A percentile compares a stretch with the other conserved stretches of the same genome.
These are phyloP conservation scores for Melanocharis versteri DNA, from an alignment of 2,113 vertebrate genomes.

Conservation along the genomic window DNA sequence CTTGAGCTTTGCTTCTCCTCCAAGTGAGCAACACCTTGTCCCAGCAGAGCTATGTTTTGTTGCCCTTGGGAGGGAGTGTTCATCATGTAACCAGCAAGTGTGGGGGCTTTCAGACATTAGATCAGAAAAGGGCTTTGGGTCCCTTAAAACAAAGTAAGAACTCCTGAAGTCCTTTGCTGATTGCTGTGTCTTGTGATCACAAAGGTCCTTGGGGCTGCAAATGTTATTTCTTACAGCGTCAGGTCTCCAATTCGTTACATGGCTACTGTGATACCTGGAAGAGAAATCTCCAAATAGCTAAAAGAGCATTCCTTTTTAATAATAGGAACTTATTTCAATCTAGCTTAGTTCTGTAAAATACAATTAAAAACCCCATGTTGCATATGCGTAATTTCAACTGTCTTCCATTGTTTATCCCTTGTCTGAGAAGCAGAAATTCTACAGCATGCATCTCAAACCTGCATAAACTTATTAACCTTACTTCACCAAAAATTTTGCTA, in stretches of 20 bases:
- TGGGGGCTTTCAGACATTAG: background rate
- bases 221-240: background rate
- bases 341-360: background rate
- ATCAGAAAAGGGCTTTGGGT: background rate
- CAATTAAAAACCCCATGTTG: background rate
- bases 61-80: background rate
- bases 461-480: background rate
- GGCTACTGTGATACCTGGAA: background rate
- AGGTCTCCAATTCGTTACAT: background rate
- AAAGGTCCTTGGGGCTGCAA: background rate
- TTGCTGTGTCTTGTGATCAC: background rate
- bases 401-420: background rate
- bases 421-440: background rate
- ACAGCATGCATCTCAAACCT: background rate
- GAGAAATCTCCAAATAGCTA: background rate
- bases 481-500: background rate
- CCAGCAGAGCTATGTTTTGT: background rate
- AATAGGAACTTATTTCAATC: background rate
- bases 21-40: rapidly evolving
- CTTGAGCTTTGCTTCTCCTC: rapidly evolving
- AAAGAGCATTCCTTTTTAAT: background rate
- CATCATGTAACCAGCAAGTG: background rate
- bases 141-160: background rate
- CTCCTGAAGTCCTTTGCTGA: background rate
- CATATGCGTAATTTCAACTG: background rate